Evolutionary conservation across 2,113 vertebrate genomes (phyloP), one percentile per base, ranked within the genome.

Genomic region (Heterocephalus glaber): DNA sequence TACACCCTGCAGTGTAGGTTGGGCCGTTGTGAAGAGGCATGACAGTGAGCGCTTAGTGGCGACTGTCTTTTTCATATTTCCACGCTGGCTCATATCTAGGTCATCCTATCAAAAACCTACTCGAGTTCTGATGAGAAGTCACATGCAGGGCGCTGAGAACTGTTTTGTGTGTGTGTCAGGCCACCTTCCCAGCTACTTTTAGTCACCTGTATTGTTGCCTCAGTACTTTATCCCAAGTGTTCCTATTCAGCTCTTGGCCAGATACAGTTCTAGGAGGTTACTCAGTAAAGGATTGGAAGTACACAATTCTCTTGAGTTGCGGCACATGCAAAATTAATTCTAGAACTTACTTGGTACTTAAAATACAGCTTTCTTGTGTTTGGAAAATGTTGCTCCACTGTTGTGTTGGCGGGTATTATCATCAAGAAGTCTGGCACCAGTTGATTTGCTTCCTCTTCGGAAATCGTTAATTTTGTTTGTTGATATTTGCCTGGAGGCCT

Each of bases 391-490:
- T 88, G 66, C 35, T 54, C 26, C 38, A 19, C 35, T 83, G 13
- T 54, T 83, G 30, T 3, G 5, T 61, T 47, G 85, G 38, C 24
- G 66, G 38, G 12, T 82, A 41, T 91, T 76, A 65, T 35, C 44
- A 24, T 84, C 56, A 72, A 52, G 88, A 84, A 49, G 33, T 68
- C 41, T 91, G 38, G 47, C 14, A 70, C 28, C 30, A 66, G 17
- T 20, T 84, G 33, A 22, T 65, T 65, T 35, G 44, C 56, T 49
- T 22, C 17, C 47, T 11, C 4, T 92, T 85, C 68, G 63, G 35
- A 95, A 95, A 80, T 80, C n/a, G 30, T 68, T 86, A 33, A 41
- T 61, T 81, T 89, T 86, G 60, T 84, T 87, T 56, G 35, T 41
- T 87, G 60, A 17, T 28, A n/a, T 96, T 85, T 66, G 22, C 12